Conservation (phyloP, 2,888 invertebrate species). For the Ophion ventricosus region DNA sequence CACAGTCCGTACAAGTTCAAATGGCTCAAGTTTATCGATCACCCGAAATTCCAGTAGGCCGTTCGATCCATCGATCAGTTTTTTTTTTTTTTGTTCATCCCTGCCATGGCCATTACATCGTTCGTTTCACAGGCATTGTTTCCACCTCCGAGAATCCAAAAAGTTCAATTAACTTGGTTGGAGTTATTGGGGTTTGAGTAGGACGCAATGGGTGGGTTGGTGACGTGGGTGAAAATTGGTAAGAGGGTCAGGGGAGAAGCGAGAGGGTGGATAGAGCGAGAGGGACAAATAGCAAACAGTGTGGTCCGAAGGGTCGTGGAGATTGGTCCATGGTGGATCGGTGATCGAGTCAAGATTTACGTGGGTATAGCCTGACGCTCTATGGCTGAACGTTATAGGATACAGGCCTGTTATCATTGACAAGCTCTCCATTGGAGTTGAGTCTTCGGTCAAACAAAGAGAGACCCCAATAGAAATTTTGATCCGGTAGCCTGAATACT, state of each 20-base stretch:
- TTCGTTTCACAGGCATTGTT: not conserved
- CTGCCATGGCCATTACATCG: not conserved
- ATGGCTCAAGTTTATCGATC: too few relatives aligned
- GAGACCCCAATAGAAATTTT: too few relatives aligned
- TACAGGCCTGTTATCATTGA: too few relatives aligned
- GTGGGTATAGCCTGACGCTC: conserved; percentile 1
- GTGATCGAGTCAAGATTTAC: conserved; percentile 27
- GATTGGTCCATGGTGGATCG: conserved; percentile 57
- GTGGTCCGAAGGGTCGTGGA: conserved; percentile 63
- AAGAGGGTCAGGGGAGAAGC: conserved; percentile 2
- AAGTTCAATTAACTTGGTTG: conserved; percentile 42
- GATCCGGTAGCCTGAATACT: too few relatives aligned
- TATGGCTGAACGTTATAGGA: not conserved
- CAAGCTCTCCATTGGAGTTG: not conserved
- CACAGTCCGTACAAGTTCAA: too few relatives aligned
- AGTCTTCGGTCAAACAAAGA: not conserved
- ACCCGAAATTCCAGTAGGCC: too few relatives aligned
- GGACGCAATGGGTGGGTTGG: not conserved
- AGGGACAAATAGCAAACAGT: conserved; percentile 11
- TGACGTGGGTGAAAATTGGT: conserved; percentile 13
- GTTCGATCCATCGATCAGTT: too few relatives aligned
- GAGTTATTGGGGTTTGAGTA: conserved; percentile 19
- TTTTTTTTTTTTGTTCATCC: too few relatives aligned
- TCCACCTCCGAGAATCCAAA: not conserved
- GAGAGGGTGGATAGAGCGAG: not conserved